Percentiles rank a stretch among this genome's conserved stretches.
phyloP scores from a whole-genome alignment of 2,113 vertebrate species.

The Proteles cristata region DNA sequence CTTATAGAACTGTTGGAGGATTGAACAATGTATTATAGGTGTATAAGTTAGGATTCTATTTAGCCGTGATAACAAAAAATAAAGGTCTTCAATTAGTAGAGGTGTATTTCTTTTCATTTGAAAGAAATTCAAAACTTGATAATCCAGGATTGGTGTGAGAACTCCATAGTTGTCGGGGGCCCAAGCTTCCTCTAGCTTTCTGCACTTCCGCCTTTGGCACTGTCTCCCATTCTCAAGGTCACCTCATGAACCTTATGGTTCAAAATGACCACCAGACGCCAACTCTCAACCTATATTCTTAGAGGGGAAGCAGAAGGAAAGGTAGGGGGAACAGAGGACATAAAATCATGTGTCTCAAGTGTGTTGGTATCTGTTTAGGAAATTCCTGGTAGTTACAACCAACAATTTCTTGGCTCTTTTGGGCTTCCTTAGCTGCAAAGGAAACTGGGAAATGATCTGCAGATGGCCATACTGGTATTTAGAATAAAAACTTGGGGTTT shows the following conservation, averaged over 20 bases:
- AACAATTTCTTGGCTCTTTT: slow-evolving; percentile 26
- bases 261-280: background rate
- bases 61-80: background rate
- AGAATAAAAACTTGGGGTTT: background rate
- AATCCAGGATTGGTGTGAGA: background rate
- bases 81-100: background rate
- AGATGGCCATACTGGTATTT: background rate
- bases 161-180: background rate
- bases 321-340: background rate
- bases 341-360: background rate
- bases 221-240: background rate
- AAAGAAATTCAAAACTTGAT: background rate
- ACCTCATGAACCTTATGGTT: background rate
- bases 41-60: background rate
- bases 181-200: background rate
- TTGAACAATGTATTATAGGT: background rate
- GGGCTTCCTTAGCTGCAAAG: background rate
- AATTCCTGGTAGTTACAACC: background rate
- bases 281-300: background rate
- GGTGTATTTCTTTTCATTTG: background rate
- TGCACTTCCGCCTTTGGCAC: background rate
- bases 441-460: background rate
- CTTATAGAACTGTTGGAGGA: background rate
- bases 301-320: background rate
- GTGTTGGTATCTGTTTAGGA: background rate